A percentile compares a stretch with the other conserved stretches of the same genome.
phyloP scores from a whole-genome alignment of 1,140 invertebrate genomes.

The Temnothorax longispinosus region DNA sequence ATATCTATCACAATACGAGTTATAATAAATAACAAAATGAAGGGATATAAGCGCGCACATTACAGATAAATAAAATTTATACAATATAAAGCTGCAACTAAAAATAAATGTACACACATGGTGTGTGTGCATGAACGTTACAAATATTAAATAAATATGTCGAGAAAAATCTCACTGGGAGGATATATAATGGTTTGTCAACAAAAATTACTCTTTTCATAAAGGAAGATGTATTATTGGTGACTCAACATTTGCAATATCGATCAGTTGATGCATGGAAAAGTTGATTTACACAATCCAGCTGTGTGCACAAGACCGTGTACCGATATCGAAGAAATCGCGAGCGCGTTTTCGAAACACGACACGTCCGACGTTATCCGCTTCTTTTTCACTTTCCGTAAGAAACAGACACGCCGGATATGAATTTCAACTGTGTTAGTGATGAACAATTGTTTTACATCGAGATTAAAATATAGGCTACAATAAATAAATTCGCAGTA shows the following conservation, averaged over 20 bases:
- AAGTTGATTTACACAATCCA: not conserved
- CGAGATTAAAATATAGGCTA: constrained; percentile 8
- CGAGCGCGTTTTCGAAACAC: constrained; percentile 8
- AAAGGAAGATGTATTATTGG: not conserved
- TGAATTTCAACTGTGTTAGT: constrained; percentile 7
- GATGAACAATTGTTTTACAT: constrained; percentile 6
- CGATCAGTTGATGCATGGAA: not conserved
- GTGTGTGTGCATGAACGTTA: not conserved
- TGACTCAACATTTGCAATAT: constrained; percentile 19
- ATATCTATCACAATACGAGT: not conserved
- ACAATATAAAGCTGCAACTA: not conserved
- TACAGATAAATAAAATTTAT: constrained; percentile 6
- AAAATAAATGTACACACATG: not conserved
- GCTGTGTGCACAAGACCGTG: not conserved
- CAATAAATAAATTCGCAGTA: not conserved
- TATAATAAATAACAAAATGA: not conserved
- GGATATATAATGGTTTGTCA: not conserved
- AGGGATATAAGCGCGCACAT: not conserved
- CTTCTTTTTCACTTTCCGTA: constrained; percentile 5
- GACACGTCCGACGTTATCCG: not conserved
- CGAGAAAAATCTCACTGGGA: not conserved
- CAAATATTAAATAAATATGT: constrained; percentile 5
- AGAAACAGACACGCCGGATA: not conserved
- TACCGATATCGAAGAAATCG: constrained; percentile 12
- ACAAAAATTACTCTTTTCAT: not conserved